Percentiles rank a stretch among this genome's conserved stretches.
These are phyloP conservation scores for Rhopalosiphum nymphaeae DNA, from an alignment of 2,888 invertebrate genomes.

Conservation along the genomic window DNA sequence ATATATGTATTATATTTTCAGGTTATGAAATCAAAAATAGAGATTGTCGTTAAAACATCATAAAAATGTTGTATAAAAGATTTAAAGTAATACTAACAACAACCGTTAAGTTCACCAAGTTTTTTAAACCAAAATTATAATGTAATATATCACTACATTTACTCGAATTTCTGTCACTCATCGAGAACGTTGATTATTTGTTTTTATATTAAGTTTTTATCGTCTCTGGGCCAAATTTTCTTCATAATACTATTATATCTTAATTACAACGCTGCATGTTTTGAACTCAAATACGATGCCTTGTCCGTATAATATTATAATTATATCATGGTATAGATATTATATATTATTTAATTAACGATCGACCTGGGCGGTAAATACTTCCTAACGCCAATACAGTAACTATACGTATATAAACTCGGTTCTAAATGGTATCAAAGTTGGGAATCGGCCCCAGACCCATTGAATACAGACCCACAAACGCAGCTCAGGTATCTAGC, in stretches of 20 bases:
- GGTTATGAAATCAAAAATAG: no score
- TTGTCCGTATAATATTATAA: not conserved
- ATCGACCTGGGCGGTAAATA: not conserved
- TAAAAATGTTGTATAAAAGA: not conserved
- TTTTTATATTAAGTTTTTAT: not conserved
- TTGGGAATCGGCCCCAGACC: not conserved
- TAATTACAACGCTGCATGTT: not conserved
- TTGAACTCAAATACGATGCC: not conserved
- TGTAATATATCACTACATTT: not conserved
- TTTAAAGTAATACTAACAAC: not conserved
- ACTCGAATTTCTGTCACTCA: not conserved
- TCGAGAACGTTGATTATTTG: not conserved
- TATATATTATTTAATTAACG: constrained; percentile 22
- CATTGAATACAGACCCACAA: not conserved
- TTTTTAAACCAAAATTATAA: not conserved
- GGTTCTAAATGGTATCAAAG: constrained; percentile 11
- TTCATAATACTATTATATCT: not conserved
- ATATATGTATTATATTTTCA: no score
- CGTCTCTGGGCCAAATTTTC: not conserved
- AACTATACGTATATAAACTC: not conserved
- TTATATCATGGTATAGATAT: not conserved
- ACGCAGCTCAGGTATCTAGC: not conserved
- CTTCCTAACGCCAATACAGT: not conserved
- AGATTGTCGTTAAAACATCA: no score
- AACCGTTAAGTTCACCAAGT: not conserved